A percentile compares a stretch with the other conserved stretches of the same genome.
phyloP scores from a whole-genome alignment of 1,140 invertebrate species.

The Lineus longissimus region DNA sequence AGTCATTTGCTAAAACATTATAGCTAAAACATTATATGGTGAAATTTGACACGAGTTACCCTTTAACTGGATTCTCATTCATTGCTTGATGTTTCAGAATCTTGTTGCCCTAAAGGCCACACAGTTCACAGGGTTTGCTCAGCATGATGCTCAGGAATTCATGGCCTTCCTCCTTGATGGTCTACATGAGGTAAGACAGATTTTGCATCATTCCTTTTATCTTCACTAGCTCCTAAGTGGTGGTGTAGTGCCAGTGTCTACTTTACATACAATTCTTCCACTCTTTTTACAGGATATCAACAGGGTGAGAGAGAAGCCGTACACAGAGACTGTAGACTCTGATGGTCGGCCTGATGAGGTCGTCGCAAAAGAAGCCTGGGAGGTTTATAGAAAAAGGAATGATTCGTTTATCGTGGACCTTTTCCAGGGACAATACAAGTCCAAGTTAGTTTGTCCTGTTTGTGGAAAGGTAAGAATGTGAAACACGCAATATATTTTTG shows the following conservation, averaged over 20 bases:
- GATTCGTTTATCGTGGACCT: conserved; percentile 65
- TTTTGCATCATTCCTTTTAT: conserved; percentile 51
- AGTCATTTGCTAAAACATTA: no score
- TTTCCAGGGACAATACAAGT: conserved; percentile 62
- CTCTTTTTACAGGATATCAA: conserved; percentile 60
- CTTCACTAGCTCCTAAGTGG: background rate
- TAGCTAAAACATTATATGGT: no score
- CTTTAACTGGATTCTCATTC: no score
- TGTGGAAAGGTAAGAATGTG: conserved; percentile 53
- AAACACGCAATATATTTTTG: background rate
- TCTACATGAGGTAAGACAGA: conserved; percentile 55
- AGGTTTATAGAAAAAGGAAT: conserved; percentile 61
- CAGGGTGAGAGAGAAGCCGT: conserved; percentile 62
- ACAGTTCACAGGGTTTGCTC: conserved; percentile 59
- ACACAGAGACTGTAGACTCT: conserved; percentile 59
- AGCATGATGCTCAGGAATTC: conserved; percentile 63
- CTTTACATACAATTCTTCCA: background rate
- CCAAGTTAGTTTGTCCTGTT: conserved; percentile 55
- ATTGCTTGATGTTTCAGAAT: conserved; percentile 39
- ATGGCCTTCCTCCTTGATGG: conserved; percentile 60
- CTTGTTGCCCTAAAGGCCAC: conserved; percentile 56
- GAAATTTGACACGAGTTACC: no score
- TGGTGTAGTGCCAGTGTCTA: background rate
- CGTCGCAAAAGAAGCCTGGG: conserved; percentile 61
- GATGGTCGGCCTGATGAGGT: conserved; percentile 57